Evolutionary conservation across 2,888 invertebrate genomes (phyloP).

Genomic region (Strigamia maritima): DNA sequence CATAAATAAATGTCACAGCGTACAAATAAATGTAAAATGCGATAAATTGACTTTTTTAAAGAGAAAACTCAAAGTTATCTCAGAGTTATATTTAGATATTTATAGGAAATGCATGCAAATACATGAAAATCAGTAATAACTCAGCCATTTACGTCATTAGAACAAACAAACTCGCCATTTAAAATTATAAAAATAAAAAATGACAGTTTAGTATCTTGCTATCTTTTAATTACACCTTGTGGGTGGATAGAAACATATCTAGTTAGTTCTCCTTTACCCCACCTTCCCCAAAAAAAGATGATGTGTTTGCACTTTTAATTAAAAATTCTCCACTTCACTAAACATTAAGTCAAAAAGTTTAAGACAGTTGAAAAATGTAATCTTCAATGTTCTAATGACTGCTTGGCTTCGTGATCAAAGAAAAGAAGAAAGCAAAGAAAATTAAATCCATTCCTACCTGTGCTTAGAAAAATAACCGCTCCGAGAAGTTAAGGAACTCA

Average conservation of each 20-base stretch:
- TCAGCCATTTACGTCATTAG: too few relatives aligned
- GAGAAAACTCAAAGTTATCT: too few relatives aligned
- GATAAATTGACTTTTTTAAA: too few relatives aligned
- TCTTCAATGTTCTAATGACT: constrained; percentile 4
- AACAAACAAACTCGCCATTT: too few relatives aligned
- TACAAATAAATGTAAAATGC: too few relatives aligned
- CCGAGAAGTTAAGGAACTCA: background rate
- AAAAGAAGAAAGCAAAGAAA: background rate
- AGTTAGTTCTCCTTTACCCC: too few relatives aligned
- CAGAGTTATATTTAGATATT: too few relatives aligned
- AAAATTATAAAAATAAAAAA: too few relatives aligned
- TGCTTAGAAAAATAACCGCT: background rate
- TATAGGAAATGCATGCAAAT: too few relatives aligned
- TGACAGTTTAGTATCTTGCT: background rate
- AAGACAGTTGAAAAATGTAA: background rate
- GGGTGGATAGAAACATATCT: background rate
- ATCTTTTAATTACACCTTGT: background rate
- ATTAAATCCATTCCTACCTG: background rate
- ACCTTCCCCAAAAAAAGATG: background rate
- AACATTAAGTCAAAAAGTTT: background rate
- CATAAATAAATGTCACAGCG: too few relatives aligned
- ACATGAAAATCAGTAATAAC: too few relatives aligned
- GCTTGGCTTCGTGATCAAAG: background rate
- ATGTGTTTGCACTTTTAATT: constrained; percentile 4
- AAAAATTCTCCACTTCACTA: background rate